phyloP scores from a whole-genome alignment of 2,113 vertebrate species.

The Peromyscus californicus region DNA sequence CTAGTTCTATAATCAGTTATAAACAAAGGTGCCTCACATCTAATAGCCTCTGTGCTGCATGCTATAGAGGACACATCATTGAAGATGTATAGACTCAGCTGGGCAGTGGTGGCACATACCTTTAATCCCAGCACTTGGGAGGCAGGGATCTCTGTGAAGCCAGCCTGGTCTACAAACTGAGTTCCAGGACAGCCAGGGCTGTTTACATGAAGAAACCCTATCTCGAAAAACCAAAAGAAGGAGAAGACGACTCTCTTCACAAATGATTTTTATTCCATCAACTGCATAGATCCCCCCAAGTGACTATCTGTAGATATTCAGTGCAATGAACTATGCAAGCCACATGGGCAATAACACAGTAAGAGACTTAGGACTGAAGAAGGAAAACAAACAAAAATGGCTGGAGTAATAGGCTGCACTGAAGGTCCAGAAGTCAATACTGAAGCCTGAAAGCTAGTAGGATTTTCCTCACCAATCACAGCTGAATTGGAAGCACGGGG shows the following conservation, averaged over 20 bases:
- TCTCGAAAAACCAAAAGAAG: background rate
- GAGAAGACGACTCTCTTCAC: background rate
- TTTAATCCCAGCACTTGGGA: background rate
- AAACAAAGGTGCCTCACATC: background rate
- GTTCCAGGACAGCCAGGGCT: background rate
- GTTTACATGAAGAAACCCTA: background rate
- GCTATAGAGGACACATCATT: background rate
- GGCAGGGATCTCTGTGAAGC: background rate
- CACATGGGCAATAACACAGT: background rate
- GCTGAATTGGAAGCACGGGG: background rate
- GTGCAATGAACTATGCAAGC: background rate
- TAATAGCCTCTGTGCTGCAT: background rate
- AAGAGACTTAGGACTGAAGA: background rate
- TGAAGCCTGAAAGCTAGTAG: background rate
- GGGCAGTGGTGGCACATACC: background rate
- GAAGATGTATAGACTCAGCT: background rate
- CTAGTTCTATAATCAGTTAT: background rate
- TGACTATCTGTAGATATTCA: background rate
- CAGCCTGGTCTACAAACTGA: background rate
- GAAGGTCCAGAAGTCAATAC: constrained; percentile 27
- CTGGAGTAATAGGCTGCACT: background rate
- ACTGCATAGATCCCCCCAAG: background rate
- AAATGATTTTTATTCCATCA: constrained; percentile 4
- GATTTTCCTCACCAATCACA: background rate
- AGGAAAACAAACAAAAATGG: background rate